Evolutionary conservation across 2,797 vertebrate genomes (phyloP), one percentile per base, ranked within the genome.

Genomic region (Labeo calbasu): DNA sequence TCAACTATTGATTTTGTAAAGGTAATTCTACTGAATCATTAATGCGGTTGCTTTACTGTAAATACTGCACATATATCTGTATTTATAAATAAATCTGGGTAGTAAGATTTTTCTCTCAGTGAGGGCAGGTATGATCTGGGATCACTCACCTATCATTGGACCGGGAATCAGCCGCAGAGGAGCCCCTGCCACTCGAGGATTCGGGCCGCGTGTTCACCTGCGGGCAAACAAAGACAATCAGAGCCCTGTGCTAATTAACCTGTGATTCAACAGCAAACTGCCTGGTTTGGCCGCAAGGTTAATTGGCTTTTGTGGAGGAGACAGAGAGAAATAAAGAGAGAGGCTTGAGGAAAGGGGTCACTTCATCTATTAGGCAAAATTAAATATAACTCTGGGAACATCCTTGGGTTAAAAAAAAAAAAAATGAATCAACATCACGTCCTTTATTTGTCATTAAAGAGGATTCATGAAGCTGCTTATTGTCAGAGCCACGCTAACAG

Each of bases 131-230:
- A 32, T 71, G 69, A 70, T 63, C 63, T 83, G 32, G 75, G 23
- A n/a, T 25, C 28, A 73, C 96, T 97, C 92, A 99, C 98, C 97
- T 98, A 95, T 97, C 97, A 94, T 96, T 97, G 90, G 97, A 91
- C 82, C 97, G 94, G 82, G 95, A 92, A 86, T 99, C 97, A 11
- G 96, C 92, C 82, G 94, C 92, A 17, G 93, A 92, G 0, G 95
- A 91, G 81, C 91, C 91, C 88, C 94, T 95, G 90, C 96, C 96
- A 88, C 95, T 96, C 91, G 95, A 95, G 80, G 96, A 93, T 88
- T 95, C 97, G 0, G 96, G 95, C 86, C 97, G 95, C 0, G 98
- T 99, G 91, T 98, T 99, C 90, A 99, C 98, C 98, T 99, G 93
- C 84, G 84, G 87, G 57, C 78, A 86, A 72, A 82, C 80, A 88